These are phyloP conservation scores for Dioctria linearis DNA, from an alignment of 2,888 invertebrate genomes.

Conservation along the genomic window DNA sequence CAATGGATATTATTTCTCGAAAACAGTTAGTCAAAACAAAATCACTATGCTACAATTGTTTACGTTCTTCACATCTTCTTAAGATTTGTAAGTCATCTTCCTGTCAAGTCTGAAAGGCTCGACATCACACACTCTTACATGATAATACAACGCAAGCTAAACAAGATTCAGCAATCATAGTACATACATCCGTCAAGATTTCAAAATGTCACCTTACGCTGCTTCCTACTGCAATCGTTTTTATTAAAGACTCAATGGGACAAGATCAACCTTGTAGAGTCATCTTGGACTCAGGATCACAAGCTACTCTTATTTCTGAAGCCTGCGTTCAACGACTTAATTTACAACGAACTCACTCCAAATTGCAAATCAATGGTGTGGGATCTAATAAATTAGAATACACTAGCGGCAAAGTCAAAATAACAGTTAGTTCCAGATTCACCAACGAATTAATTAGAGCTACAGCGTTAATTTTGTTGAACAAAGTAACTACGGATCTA, in stretches of 20 bases:
- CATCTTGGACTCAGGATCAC: background rate
- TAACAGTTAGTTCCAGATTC: background rate
- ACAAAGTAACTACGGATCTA: background rate
- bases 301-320: background rate
- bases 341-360: background rate
- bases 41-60: background rate
- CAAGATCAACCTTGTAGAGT: background rate
- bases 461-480: slow-evolving; percentile 3
- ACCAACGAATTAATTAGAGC: background rate
- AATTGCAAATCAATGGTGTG: background rate
- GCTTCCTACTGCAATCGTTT: background rate
- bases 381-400: background rate
- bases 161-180: too few relatives aligned
- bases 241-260: background rate
- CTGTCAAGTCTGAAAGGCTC: too few relatives aligned
- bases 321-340: background rate
- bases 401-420: background rate
- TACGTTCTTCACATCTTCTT: background rate
- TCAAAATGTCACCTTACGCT: background rate
- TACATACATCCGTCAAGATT: too few relatives aligned
- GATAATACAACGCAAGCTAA: too few relatives aligned
- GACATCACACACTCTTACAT: too few relatives aligned
- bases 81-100: too few relatives aligned
- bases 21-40: background rate
- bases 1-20: background rate